A percentile compares a stretch with the other conserved stretches of the same genome.
Conservation (phyloP, 2,113 vertebrate species). For the Myotis brandtii region DNA sequence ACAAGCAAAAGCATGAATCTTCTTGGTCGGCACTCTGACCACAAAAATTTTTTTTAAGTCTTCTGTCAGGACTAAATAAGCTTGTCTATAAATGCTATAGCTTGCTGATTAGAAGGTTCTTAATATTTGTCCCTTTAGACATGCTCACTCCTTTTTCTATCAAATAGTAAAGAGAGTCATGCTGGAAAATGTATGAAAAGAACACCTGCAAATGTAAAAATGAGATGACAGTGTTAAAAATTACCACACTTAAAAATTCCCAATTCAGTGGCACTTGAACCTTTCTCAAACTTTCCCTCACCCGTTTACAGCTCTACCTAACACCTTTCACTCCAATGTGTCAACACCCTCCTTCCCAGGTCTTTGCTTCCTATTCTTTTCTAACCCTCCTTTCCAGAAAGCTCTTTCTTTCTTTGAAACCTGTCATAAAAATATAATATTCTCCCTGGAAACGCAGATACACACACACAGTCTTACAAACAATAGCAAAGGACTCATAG, state of each 20-base stretch:
- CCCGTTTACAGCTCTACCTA: neutral
- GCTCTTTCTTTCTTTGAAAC: neutral
- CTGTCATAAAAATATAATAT: neutral
- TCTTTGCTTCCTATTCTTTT: neutral
- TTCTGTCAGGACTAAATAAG: neutral
- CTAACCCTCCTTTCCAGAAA: neutral
- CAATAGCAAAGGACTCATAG: neutral
- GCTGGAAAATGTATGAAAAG: neutral
- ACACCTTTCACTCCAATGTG: neutral
- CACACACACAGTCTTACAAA: neutral
- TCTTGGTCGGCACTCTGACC: neutral
- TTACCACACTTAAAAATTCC: neutral
- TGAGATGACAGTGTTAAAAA: neutral
- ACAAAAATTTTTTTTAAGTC: neutral
- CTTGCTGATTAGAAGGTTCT: neutral
- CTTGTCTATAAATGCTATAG: neutral
- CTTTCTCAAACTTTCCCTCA: neutral
- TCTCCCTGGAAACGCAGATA: neutral
- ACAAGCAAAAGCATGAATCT: neutral
- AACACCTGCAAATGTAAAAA: neutral
- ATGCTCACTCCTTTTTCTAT: neutral
- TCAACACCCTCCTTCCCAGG: neutral
- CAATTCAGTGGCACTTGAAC: neutral
- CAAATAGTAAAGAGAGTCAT: neutral
- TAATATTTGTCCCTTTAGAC: neutral